Percentiles rank a stretch among this genome's conserved stretches.
These are phyloP conservation scores for Notoglanidium macrostoma DNA, from an alignment of 2,797 vertebrate genomes.

Conservation along the genomic window DNA sequence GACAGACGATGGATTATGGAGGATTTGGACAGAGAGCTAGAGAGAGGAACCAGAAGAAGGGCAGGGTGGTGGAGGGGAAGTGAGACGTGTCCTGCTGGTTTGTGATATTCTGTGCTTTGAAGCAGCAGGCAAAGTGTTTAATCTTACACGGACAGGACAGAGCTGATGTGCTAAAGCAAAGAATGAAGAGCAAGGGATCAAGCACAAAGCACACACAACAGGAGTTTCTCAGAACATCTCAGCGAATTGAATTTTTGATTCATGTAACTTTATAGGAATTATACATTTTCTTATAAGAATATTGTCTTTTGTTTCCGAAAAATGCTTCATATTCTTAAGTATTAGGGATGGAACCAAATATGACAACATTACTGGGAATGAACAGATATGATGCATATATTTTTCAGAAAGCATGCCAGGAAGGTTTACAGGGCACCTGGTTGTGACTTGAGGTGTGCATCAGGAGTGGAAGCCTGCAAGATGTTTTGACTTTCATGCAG, in stretches of 20 bases:
- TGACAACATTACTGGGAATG: background rate
- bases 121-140: constrained; percentile 41
- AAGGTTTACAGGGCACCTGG: background rate
- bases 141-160: constrained; percentile 43
- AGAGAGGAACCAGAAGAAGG: background rate
- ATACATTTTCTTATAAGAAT: background rate
- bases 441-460: background rate
- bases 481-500: background rate
- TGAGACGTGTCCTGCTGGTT: constrained; percentile 29
- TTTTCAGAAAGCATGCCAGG: background rate
- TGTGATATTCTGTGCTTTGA: constrained; percentile 28
- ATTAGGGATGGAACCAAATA: background rate
- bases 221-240: constrained; percentile 20
- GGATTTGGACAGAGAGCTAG: constrained; percentile 1
- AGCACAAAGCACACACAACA: constrained; percentile 19
- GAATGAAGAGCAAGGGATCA: constrained; percentile 17
- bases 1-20: background rate
- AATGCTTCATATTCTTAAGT: background rate
- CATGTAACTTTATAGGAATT: background rate
- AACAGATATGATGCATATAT: background rate
- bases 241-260: background rate
- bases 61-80: background rate
- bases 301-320: background rate
- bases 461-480: background rate
- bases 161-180: constrained; percentile 42